These are phyloP conservation scores for Hemiprocne comata DNA, from an alignment of 2,113 vertebrate genomes.

Conservation along the genomic window DNA sequence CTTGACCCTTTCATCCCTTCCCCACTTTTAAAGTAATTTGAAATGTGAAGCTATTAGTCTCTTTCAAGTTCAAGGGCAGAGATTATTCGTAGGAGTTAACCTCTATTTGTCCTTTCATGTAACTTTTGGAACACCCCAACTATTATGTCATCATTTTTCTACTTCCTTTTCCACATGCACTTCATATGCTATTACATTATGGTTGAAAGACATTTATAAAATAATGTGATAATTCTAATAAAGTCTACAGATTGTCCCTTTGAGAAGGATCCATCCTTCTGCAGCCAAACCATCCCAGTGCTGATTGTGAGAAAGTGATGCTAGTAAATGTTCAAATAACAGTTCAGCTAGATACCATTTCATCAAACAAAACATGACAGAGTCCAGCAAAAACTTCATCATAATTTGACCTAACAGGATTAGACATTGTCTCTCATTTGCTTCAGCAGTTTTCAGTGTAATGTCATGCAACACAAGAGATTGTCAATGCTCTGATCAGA, in stretches of 20 bases:
- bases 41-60: neutral
- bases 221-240: neutral
- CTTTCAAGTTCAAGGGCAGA: neutral
- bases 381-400: neutral
- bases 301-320: neutral
- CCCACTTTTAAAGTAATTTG: neutral
- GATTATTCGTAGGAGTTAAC: neutral
- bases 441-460: neutral
- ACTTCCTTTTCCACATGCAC: neutral
- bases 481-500: neutral
- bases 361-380: neutral
- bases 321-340: neutral
- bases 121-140: neutral
- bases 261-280: neutral
- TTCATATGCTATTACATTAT: neutral
- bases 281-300: neutral
- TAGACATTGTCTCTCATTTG: neutral
- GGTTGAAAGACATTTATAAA: neutral
- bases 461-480: fast-evolving
- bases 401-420: neutral
- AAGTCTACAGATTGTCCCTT: neutral
- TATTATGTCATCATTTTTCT: neutral
- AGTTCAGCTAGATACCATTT: neutral
- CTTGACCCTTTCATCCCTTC: neutral
- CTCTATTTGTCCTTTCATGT: neutral